Evolutionary conservation across 2,113 vertebrate species (phyloP), one percentile per base, ranked within the genome.

Genomic region (Bubo scandiacus): DNA sequence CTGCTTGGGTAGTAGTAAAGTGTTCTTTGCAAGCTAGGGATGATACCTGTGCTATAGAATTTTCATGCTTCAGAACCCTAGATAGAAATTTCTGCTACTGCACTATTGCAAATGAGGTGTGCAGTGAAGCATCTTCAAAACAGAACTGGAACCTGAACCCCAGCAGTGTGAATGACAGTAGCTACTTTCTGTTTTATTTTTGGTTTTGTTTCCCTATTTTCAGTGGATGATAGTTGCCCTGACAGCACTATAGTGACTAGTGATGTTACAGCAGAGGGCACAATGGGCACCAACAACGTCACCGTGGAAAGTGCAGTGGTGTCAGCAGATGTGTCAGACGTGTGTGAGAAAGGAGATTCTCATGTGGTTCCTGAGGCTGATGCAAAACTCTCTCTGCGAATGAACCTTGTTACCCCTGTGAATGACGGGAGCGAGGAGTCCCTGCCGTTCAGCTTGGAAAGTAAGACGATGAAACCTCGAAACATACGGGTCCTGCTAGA

Each of bases 401-500:
- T 99, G 99, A 99, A 98, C 96, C 97, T 99, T 78, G 98, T 98
- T 85, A 99, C 99, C 15, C 99, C 99, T 1, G 98, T 98, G 51
- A 98, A 98, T 8, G 99, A 99, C 61, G 98, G 98, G 38, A 99
- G 98, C 8, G 98, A 99, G 20, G 98, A 98, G 12, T 98, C 98
- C 8, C 98, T 98, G 87, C 98, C 97, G 19, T 99, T 99, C 98
- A 99, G 98, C 94, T 96, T 99, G 96, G 98, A 99, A 98, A 99
- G 99, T 99, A 98, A 99, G 99, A 92, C 51, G 6, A 21, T 42
- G 52, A 73, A 68, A 51, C 47, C 34, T 68, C 9, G 2, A 59
- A 88, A 58, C 15, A 2, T 26, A 11, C 17, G 18, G 21, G 38
- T 96, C 89, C 81, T 91, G 4, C 34, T 66, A 32, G 57, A 58